phyloP scores from a whole-genome alignment of 2,113 vertebrate genomes.

The Gnathochromis pfefferi region DNA sequence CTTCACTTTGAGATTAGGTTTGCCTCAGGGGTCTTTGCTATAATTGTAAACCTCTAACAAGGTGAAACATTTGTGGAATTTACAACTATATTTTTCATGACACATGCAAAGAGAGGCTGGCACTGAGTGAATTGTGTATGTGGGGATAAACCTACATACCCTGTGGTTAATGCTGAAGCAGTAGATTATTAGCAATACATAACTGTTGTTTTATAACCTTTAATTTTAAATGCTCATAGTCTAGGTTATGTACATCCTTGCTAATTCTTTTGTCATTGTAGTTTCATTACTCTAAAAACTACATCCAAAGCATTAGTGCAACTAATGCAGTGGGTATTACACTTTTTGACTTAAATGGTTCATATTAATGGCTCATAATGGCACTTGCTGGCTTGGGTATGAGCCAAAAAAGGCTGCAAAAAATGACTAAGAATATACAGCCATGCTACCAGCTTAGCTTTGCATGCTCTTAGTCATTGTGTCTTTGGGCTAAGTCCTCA shows the following conservation, averaged over 20 bases:
- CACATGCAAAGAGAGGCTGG: not conserved
- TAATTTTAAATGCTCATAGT: not conserved
- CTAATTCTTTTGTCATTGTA: not conserved
- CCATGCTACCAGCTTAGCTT: not conserved
- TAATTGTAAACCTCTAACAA: slow-evolving; percentile 67
- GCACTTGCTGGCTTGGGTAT: not conserved
- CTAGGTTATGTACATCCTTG: not conserved
- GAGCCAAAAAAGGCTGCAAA: not conserved
- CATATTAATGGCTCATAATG: not conserved
- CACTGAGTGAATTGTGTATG: not conserved
- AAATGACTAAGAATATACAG: not conserved
- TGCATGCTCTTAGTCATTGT: not conserved
- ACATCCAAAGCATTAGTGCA: not conserved
- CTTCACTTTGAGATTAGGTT: slow-evolving; percentile 70
- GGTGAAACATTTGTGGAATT: slow-evolving; percentile 64
- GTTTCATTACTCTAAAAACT: not conserved
- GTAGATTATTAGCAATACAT: not conserved
- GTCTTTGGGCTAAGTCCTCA: not conserved
- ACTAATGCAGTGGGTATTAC: not conserved
- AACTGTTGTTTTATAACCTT: not conserved
- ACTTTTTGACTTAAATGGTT: not conserved
- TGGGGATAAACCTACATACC: not conserved
- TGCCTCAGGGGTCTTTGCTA: slow-evolving; percentile 58
- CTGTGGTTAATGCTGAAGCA: not conserved
- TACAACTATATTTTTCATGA: slow-evolving; percentile 46